Percentiles rank a stretch among this genome's conserved stretches.
Conservation (phyloP, 92 coral and sea anemone genomes). For the Galaxea fascicularis region DNA sequence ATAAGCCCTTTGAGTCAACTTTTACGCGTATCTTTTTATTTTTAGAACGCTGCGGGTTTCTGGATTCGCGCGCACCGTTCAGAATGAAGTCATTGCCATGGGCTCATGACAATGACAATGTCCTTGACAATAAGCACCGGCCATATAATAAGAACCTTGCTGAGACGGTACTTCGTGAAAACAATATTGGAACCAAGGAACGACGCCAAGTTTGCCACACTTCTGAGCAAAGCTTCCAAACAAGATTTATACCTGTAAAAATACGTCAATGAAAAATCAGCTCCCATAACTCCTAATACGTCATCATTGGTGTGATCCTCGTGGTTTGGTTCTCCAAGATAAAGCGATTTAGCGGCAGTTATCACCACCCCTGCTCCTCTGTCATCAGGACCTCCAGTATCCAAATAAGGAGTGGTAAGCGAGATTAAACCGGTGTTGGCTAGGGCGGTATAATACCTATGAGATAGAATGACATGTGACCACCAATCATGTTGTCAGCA, state of each 20-base stretch:
- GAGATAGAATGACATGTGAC: no score
- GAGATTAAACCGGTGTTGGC: conserved; percentile 53
- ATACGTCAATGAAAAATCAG: conserved; percentile 63
- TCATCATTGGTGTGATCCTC: conserved; percentile 35
- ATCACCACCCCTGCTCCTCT: conserved; percentile 72
- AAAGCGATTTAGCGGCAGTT: conserved; percentile 50
- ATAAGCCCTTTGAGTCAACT: no score
- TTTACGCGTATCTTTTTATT: no score
- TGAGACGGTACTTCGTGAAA: no score
- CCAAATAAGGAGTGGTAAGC: conserved; percentile 69
- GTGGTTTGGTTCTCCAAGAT: conserved; percentile 23
- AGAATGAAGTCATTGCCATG: no score
- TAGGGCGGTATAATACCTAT: conserved; percentile 64
- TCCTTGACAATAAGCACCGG: no score
- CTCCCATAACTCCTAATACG: conserved; percentile 71
- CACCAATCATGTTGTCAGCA: background rate
- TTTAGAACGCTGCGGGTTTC: no score
- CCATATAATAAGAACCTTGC: no score
- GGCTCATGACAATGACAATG: no score
- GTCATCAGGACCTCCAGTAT: conserved; percentile 43
- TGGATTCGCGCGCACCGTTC: no score
- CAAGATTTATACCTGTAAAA: conserved; percentile 58
- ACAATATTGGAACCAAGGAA: no score
- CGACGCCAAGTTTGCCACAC: background rate
- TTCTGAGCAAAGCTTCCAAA: no score